Evolutionary conservation across 1,140 invertebrate species (phyloP).

Genomic region (Drosophila rufa): DNA sequence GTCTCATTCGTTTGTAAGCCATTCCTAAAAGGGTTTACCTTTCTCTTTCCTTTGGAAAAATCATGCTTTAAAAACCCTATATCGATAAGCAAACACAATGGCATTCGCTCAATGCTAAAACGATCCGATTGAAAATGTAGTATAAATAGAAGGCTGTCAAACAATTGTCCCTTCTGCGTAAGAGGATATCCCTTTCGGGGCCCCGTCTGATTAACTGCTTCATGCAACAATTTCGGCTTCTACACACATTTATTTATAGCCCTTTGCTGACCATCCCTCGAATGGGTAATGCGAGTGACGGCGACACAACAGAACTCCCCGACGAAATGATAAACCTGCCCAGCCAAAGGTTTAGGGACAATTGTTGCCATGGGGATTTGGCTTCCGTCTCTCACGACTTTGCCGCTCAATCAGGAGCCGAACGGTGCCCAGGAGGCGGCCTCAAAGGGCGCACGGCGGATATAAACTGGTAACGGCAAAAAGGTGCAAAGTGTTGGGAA

Average conservation of each 20-base stretch:
- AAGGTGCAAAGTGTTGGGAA: conserved; percentile 61
- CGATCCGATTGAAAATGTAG: conserved; percentile 19
- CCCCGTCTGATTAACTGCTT: conserved; percentile 26
- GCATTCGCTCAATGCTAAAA: conserved; percentile 7
- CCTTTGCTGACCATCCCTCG: conserved; percentile 16
- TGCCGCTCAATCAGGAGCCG: conserved; percentile 60
- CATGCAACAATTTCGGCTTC: conserved; percentile 16
- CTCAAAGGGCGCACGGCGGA: conserved; percentile 17
- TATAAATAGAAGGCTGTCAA: conserved; percentile 35
- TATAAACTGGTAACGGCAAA: conserved; percentile 39
- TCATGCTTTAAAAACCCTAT: background rate
- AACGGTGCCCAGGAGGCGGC: conserved; percentile 27
- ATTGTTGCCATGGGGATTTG: conserved; percentile 38
- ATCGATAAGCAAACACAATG: conserved; percentile 14
- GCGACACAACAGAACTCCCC: conserved; percentile 33
- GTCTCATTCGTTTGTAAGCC: background rate
- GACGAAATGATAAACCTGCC: conserved; percentile 55
- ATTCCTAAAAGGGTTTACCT: background rate
- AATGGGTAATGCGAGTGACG: conserved; percentile 26
- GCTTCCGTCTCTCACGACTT: background rate
- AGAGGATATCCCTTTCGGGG: conserved; percentile 17
- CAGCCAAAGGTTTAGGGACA: conserved; percentile 39
- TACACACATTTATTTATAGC: conserved; percentile 44
- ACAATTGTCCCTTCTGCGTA: conserved; percentile 10
- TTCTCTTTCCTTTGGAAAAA: background rate